These are phyloP conservation scores for Cyprinodon variegatus DNA, from an alignment of 2,113 vertebrate genomes.

Conservation along the genomic window DNA sequence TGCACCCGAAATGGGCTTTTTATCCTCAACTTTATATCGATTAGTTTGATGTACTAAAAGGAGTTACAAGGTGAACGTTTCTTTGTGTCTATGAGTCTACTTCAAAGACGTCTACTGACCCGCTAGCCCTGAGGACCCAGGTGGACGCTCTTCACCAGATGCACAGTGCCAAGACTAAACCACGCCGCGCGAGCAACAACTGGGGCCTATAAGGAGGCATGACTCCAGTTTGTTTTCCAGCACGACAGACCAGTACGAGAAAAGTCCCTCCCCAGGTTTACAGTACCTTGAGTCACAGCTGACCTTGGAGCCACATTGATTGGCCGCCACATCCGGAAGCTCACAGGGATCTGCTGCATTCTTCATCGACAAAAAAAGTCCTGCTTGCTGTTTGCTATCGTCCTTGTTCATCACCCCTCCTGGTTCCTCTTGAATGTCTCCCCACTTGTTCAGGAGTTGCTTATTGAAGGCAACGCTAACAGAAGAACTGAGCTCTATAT, in stretches of 20 bases:
- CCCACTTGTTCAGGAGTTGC: conserved; percentile 54
- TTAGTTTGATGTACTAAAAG: conserved; percentile 69
- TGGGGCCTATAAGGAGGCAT: conserved; percentile 55
- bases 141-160: conserved; percentile 53
- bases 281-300: conserved; percentile 6
- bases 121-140: conserved; percentile 42
- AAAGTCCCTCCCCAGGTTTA: conserved; percentile 12
- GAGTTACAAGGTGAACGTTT: conserved; percentile 71
- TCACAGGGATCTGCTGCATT: conserved; percentile 38
- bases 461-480: conserved; percentile 49
- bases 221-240: conserved; percentile 51
- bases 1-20: conserved; percentile 81
- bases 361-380: conserved; percentile 37
- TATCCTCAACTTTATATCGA: conserved; percentile 80
- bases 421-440: conserved; percentile 58
- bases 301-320: conserved; percentile 45
- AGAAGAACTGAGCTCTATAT: conserved; percentile 40
- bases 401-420: conserved; percentile 58
- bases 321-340: conserved; percentile 32
- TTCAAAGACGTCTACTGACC: conserved; percentile 55
- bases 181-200: conserved; percentile 50
- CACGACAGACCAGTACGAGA: conserved; percentile 38
- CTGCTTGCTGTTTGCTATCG: conserved; percentile 63
- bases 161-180: conserved; percentile 75
- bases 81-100: conserved; percentile 63